Percentiles rank a stretch among this genome's conserved stretches.
phyloP scores from a whole-genome alignment of 2,888 invertebrate species.

The Torymus texanus region DNA sequence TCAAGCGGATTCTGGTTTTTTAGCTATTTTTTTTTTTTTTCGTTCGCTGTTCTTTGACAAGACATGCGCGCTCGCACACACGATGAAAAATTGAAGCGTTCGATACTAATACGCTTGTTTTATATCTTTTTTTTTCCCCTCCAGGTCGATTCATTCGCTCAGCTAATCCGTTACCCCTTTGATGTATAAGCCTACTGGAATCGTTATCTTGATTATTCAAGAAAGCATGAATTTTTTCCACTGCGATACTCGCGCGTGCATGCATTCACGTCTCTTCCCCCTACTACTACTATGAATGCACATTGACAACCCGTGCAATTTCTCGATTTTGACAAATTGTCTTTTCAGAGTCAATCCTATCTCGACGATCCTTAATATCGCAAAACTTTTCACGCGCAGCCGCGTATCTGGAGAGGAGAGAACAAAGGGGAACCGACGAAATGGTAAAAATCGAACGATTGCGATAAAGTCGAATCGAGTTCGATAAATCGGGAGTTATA shows the following conservation, averaged over 20 bases:
- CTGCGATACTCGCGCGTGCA: not conserved
- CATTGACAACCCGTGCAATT: too few species aligned
- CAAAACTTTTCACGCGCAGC: too few species aligned
- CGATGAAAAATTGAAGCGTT: slow-evolving; percentile 18
- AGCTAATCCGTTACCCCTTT: not conserved
- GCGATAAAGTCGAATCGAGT: too few species aligned
- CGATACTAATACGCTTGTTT: slow-evolving; percentile 20
- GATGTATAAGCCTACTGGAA: slow-evolving; percentile 1
- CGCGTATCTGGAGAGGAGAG: too few species aligned
- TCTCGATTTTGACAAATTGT: slow-evolving; percentile 5
- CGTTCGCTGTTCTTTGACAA: slow-evolving; percentile 20
- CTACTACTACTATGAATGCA: too few species aligned
- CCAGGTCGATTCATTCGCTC: too few species aligned
- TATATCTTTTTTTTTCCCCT: not conserved
- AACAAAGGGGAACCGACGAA: too few species aligned
- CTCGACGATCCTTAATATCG: too few species aligned
- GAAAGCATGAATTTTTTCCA: slow-evolving; percentile 5
- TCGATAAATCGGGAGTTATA: too few species aligned
- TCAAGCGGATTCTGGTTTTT: slow-evolving; percentile 10
- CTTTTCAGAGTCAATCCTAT: slow-evolving; percentile 5
- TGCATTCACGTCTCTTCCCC: too few species aligned
- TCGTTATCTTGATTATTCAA: slow-evolving; percentile 16
- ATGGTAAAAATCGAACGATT: too few species aligned
- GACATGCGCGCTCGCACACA: not conserved
- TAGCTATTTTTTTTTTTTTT: not conserved